Conservation (phyloP, 2,888 invertebrate species). For the Drosophila testacea region DNA sequence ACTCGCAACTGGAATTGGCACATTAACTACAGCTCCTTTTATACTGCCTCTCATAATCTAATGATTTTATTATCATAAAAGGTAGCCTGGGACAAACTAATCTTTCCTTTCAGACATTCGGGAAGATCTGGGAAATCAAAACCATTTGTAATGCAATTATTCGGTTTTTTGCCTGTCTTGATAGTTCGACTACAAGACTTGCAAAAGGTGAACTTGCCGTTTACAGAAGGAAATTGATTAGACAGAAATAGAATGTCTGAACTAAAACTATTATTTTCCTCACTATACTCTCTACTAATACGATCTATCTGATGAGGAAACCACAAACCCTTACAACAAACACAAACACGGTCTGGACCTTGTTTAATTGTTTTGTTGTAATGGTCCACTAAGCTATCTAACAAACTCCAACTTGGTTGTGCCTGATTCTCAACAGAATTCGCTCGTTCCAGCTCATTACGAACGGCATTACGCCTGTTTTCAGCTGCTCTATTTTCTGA, state of each 20-base stretch:
- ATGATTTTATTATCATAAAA: slow-evolving; percentile 15
- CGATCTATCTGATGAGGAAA: no score
- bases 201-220: neutral
- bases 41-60: slow-evolving; percentile 14
- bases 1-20: slow-evolving; percentile 20
- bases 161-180: neutral
- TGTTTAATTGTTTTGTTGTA: neutral
- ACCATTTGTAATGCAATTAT: neutral
- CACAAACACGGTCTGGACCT: neutral
- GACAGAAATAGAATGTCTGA: neutral
- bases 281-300: no score
- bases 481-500: neutral
- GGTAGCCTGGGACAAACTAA: slow-evolving; percentile 10
- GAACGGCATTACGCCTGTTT: neutral
- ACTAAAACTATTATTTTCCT: neutral
- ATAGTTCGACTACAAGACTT: slow-evolving; percentile 4
- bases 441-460: neutral
- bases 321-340: no score
- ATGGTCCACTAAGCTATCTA: no score
- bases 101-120: slow-evolving; percentile 3
- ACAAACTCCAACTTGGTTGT: no score
- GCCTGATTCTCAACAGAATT: neutral
- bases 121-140: neutral
- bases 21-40: slow-evolving; percentile 22
- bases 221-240: neutral